Base-by-base conservation (phyloP, 2,113 vertebrate genomes). In the Bubo blakistoni region DNA sequence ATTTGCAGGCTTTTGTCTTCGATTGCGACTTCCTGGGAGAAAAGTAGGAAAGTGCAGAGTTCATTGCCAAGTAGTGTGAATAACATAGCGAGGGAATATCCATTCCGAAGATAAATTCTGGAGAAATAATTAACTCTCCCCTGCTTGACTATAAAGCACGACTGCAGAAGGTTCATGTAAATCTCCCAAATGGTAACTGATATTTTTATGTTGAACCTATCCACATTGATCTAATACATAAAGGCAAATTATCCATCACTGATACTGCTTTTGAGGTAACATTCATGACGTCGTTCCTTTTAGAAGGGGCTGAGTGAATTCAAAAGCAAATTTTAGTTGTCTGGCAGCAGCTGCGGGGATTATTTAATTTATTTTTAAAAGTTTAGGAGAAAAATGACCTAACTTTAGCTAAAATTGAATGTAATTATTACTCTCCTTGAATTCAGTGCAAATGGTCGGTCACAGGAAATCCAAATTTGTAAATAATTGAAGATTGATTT, bases 71-170 rank as follows among this genome's bases (percentile, higher is more conserved):
- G 34, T 47, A 24, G 82, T 8, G 82, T 92, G 87, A 98, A 94
- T 94, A 82, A 88, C 83, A 30, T 17, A 34, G 59, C 4, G 17
- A 65, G 86, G 4, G 57, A n/a, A 94, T 52, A 77, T 81, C 97
- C 80, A 70, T 96, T 91, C 77, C 27, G 87, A 97, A 97, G 95
- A 89, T 93, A 94, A 94, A 98, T 97, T 97, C 93, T 65, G 89
- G 59, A 92, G 96, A 71, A 97, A 96, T 92, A 86, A 97, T 97
- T 91, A 96, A 86, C 90, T 96, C 91, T 79, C 18, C 86, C 71
- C 81, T 54, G 78, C 74, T 49, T 73, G 74, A 61, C 92, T 95
- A 12, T 87, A 74, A 88, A 94, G 86, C 62, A 86, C 77, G 70
- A 67, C 86, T 88, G 92, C 54, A 40, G 85, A 82, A 74, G 94